Conservation (phyloP, 2,797 vertebrate genomes). For the Echiichthys vipera region DNA sequence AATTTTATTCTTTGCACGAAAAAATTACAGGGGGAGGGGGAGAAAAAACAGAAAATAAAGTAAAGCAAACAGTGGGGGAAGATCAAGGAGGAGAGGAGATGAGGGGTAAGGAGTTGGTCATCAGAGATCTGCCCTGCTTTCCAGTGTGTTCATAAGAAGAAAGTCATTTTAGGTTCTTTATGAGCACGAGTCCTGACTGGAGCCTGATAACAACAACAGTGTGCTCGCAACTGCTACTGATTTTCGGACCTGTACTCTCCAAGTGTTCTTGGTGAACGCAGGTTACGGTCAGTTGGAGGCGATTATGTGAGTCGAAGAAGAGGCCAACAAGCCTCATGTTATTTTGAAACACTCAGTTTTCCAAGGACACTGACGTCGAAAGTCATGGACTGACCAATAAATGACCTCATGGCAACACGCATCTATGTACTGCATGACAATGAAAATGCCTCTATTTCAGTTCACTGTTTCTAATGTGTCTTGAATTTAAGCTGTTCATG, state of each 20-base stretch:
- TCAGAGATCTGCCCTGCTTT: constrained; percentile 68
- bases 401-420: no score
- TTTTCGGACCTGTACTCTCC: neutral
- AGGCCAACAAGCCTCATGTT: neutral
- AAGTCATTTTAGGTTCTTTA: constrained; percentile 72
- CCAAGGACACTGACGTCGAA: neutral
- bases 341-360: neutral
- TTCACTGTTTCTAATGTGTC: neutral
- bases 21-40: constrained; percentile 72
- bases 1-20: constrained; percentile 83
- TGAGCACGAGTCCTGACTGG: constrained; percentile 48
- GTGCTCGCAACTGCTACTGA: constrained; percentile 29
- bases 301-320: neutral
- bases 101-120: constrained; percentile 77
- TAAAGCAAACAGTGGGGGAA: constrained; percentile 83
- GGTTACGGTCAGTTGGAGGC: neutral
- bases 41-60: constrained; percentile 79
- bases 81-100: constrained; percentile 75
- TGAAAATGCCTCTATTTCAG: neutral
- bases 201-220: constrained; percentile 50
- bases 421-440: neutral
- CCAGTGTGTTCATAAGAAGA: constrained; percentile 70
- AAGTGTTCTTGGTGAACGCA: neutral
- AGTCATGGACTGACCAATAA: neutral
- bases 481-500: neutral